These are phyloP conservation scores for Cyprinodon brontotheroides DNA, from an alignment of 2,113 vertebrate genomes.

Conservation along the genomic window DNA sequence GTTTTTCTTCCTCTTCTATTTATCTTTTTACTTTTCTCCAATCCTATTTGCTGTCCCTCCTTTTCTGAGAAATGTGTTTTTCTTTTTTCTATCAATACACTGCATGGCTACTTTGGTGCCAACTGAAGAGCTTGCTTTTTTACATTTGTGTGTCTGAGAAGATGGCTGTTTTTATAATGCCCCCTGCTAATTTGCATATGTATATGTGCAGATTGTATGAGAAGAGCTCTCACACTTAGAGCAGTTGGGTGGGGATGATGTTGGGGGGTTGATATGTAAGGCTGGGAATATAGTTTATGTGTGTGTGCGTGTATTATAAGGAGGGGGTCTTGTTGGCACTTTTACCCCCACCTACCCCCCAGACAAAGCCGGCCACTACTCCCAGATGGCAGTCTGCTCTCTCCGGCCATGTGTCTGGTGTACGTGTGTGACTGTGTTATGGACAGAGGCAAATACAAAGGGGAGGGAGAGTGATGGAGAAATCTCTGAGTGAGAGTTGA, in stretches of 20 bases:
- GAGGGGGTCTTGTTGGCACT: conserved; percentile 59
- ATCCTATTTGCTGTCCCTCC: conserved; percentile 50
- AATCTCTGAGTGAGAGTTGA: conserved; percentile 50
- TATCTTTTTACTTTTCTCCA: conserved; percentile 46
- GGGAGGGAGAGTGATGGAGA: conserved; percentile 44
- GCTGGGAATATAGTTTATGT: conserved; percentile 61
- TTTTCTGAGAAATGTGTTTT: conserved; percentile 54
- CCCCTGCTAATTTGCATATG: conserved; percentile 78
- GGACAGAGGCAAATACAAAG: conserved; percentile 53
- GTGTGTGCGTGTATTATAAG: conserved; percentile 41
- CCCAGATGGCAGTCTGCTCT: conserved; percentile 80
- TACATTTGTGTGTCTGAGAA: conserved; percentile 35
- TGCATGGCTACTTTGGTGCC: conserved; percentile 53
- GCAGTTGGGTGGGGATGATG: conserved; percentile 67
- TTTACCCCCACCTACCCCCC: conserved; percentile 58
- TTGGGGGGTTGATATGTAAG: conserved; percentile 61
- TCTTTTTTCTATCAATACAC: conserved; percentile 55
- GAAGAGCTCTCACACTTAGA: conserved; percentile 76
- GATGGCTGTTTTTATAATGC: conserved; percentile 72
- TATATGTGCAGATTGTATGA: conserved; percentile 80
- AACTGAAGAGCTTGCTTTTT: conserved; percentile 46
- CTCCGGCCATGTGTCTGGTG: conserved; percentile 76
- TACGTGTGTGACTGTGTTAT: conserved; percentile 51
- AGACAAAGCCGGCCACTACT: conserved; percentile 78
- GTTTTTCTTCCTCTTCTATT: conserved; percentile 59